A percentile compares a stretch with the other conserved stretches of the same genome.
Evolutionary conservation across 1,140 invertebrate species (phyloP).

Genomic region (Trachymyrmex cornetzi): DNA sequence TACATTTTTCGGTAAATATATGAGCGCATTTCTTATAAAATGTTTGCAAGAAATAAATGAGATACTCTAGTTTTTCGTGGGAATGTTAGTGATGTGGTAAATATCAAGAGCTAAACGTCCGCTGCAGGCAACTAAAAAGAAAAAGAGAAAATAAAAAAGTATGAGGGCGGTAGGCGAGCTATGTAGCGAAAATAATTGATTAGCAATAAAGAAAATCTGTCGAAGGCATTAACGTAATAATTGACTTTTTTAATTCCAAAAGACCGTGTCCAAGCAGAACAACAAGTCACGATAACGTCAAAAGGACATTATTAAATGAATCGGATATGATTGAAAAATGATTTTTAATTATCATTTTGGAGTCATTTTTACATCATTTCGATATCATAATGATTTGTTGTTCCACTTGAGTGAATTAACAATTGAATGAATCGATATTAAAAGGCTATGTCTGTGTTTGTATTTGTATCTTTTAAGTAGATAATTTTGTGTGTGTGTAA

Average conservation of each 20-base stretch:
- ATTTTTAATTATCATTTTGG: too few relatives aligned
- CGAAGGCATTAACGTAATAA: constrained; percentile 31
- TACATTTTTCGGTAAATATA: constrained; percentile 26
- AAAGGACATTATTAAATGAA: too few relatives aligned
- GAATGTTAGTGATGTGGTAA: constrained; percentile 5
- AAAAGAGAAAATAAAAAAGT: not conserved
- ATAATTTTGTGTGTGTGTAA: not conserved
- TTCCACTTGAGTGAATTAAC: not conserved
- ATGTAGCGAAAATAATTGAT: constrained; percentile 58
- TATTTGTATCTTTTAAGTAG: not conserved
- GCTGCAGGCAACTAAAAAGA: constrained; percentile 30
- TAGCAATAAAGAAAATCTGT: constrained; percentile 50
- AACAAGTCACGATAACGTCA: too few relatives aligned
- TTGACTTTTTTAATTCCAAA: not conserved
- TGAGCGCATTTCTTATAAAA: constrained; percentile 37
- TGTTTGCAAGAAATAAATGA: constrained; percentile 50
- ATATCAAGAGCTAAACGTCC: constrained; percentile 53
- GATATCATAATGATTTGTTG: too few relatives aligned
- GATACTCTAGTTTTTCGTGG: constrained; percentile 28
- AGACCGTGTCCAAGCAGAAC: not conserved
- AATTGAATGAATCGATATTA: not conserved
- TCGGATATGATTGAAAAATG: too few relatives aligned
- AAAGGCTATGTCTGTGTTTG: not conserved
- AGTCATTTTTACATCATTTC: too few relatives aligned
- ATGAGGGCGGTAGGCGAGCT: not conserved